phyloP scores from a whole-genome alignment of 2,113 vertebrate species.

The Tachycineta bicolor region DNA sequence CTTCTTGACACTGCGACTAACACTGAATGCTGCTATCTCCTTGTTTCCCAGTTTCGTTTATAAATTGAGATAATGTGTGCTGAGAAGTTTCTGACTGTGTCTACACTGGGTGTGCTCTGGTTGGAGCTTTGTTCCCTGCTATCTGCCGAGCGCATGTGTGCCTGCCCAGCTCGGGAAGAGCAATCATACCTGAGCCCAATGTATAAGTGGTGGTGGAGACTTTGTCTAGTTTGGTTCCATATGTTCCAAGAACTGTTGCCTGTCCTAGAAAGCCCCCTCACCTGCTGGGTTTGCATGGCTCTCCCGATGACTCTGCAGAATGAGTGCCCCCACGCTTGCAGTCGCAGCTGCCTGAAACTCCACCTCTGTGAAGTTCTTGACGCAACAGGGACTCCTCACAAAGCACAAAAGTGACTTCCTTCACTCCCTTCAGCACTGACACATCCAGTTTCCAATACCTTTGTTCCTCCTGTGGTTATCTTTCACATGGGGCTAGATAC shows the following conservation, averaged over 20 bases:
- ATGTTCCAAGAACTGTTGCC: constrained; percentile 27
- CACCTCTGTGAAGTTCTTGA: not conserved
- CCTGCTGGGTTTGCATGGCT: constrained; percentile 66
- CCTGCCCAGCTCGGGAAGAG: constrained; percentile 6
- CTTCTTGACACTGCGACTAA: constrained; percentile 70
- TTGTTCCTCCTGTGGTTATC: not conserved
- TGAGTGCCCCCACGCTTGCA: not conserved
- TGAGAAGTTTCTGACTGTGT: not conserved
- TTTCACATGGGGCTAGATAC: not conserved
- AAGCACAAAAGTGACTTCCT: not conserved
- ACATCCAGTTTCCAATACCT: not conserved
- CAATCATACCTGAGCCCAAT: not conserved
- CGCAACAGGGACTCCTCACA: not conserved
- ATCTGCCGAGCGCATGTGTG: constrained; percentile 63
- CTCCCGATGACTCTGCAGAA: not conserved
- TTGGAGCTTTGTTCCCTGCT: constrained; percentile 20
- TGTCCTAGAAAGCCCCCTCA: constrained; percentile 23
- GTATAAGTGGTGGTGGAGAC: not conserved
- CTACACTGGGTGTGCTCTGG: not conserved
- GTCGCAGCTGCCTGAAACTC: not conserved
- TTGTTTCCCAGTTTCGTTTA: constrained; percentile 24
- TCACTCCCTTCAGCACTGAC: not conserved
- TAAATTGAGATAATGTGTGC: not conserved
- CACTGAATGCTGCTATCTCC: constrained; percentile 73
- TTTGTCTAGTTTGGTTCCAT: constrained; percentile 6